Conservation (phyloP, 2,888 invertebrate genomes). For the Taenaris catops region DNA sequence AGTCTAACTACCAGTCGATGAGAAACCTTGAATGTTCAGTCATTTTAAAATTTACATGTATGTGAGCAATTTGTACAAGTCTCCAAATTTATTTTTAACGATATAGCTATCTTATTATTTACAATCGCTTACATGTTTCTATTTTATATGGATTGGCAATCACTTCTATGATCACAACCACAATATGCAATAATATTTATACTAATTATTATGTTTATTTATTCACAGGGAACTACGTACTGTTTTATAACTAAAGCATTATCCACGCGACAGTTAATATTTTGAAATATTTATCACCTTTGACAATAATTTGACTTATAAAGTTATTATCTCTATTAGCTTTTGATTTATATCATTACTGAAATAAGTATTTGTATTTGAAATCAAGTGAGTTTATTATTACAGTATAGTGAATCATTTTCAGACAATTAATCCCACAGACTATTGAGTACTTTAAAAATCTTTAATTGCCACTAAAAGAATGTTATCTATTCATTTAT, state of each 20-base stretch:
- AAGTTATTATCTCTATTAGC: no score
- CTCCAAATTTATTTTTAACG: slow-evolving; percentile 67
- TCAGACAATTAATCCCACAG: no score
- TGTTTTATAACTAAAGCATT: slow-evolving; percentile 16
- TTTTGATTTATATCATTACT: no score
- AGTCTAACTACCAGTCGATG: slow-evolving; percentile 69
- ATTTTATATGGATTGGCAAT: slow-evolving; percentile 72
- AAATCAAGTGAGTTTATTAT: no score
- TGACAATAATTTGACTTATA: no score
- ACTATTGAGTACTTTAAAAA: no score
- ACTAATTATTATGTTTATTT: slow-evolving; percentile 29
- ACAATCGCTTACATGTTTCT: slow-evolving; percentile 39
- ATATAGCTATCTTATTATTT: slow-evolving; percentile 61
- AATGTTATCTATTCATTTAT: no score
- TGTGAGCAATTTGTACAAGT: slow-evolving; percentile 77
- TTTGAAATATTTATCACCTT: no score
- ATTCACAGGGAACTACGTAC: slow-evolving; percentile 29
- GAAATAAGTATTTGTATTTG: no score
- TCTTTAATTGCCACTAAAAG: no score
- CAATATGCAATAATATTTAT: slow-evolving; percentile 60
- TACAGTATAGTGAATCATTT: no score
- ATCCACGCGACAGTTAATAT: slow-evolving; percentile 21
- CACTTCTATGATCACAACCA: slow-evolving; percentile 76
- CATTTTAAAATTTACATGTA: slow-evolving; percentile 69
- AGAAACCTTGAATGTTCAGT: slow-evolving; percentile 70